Conservation (phyloP, 2,888 invertebrate genomes). For the Saturnia japonica region DNA sequence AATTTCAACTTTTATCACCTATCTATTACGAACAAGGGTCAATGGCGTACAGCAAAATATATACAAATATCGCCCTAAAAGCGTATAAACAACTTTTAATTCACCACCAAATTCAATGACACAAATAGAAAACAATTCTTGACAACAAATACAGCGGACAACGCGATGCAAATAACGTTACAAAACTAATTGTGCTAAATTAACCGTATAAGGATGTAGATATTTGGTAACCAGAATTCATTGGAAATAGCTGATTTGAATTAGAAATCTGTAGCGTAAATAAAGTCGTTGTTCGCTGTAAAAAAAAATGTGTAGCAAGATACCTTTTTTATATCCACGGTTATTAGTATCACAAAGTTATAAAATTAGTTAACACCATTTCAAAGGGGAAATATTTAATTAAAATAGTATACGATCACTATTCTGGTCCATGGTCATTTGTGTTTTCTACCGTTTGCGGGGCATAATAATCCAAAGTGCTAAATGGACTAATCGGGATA, state of each 20-base stretch:
- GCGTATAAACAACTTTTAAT: not conserved
- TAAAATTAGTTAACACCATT: not conserved
- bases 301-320: slow-evolving; percentile 4
- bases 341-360: not conserved
- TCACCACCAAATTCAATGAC: not conserved
- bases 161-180: slow-evolving; percentile 6
- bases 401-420: not conserved
- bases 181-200: slow-evolving; percentile 8
- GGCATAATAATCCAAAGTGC: no score
- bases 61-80: not conserved
- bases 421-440: no score
- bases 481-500: no score
- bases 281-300: slow-evolving; percentile 1
- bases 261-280: slow-evolving; percentile 11
- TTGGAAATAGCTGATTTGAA: slow-evolving; percentile 12
- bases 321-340: slow-evolving; percentile 1
- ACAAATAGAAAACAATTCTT: not conserved
- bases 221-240: slow-evolving; percentile 3
- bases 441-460: no score
- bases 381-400: not conserved
- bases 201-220: slow-evolving; percentile 8
- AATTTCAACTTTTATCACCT: no score
- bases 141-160: slow-evolving; percentile 6
- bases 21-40: not conserved
- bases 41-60: not conserved